Evolutionary conservation across 2,797 vertebrate species (phyloP).

Genomic region (Poeciliopsis infans): DNA sequence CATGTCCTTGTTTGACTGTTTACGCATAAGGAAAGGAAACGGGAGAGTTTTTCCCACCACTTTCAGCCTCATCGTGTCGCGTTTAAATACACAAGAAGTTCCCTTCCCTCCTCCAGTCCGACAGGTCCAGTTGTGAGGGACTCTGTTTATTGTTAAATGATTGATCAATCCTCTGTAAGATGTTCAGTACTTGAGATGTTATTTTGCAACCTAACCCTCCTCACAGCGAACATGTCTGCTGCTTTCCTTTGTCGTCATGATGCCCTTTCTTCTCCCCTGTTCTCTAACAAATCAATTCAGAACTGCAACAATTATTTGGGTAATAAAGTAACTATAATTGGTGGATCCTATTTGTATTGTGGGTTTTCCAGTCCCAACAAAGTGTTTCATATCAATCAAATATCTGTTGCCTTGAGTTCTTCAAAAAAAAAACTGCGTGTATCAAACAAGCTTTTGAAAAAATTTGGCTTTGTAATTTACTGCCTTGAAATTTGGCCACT

Average conservation of each 20-base stretch:
- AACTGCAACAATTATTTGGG: background rate
- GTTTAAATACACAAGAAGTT: background rate
- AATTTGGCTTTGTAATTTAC: too few relatives aligned
- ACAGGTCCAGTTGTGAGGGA: background rate
- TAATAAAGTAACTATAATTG: background rate
- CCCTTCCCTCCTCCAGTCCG: background rate
- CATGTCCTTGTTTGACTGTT: conserved; percentile 10
- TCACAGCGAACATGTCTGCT: background rate
- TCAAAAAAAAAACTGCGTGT: too few relatives aligned
- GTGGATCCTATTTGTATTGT: background rate
- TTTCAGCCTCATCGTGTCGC: background rate
- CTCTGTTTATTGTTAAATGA: background rate
- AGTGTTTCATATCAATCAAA: too few relatives aligned
- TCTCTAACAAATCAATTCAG: background rate
- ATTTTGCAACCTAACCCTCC: background rate
- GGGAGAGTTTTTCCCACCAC: background rate
- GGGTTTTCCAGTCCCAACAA: too few relatives aligned
- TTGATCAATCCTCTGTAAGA: background rate
- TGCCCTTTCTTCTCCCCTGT: too few relatives aligned
- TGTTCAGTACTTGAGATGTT: background rate
- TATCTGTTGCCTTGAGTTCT: too few relatives aligned
- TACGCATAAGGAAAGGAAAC: background rate
- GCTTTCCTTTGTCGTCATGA: background rate
- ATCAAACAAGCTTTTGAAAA: too few relatives aligned
- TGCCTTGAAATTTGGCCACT: too few relatives aligned